A percentile compares a stretch with the other conserved stretches of the same genome.
phyloP scores from a whole-genome alignment of 2,797 vertebrate species.

The Cyprinella venusta region DNA sequence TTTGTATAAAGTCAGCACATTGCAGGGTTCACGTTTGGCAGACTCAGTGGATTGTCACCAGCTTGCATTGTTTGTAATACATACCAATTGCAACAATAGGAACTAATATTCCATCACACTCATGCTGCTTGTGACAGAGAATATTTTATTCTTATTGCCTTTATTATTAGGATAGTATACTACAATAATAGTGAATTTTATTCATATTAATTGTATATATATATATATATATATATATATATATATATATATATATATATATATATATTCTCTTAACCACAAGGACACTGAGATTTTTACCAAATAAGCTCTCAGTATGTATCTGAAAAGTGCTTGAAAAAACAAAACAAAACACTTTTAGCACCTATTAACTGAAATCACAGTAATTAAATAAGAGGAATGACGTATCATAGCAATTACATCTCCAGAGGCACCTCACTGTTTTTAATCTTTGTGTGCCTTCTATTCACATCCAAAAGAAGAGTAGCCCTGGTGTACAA shows the following conservation, averaged over 20 bases:
- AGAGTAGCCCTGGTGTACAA: constrained; percentile 32
- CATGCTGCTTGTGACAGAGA: neutral
- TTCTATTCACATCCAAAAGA: constrained; percentile 5
- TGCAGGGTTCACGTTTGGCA: constrained; percentile 28
- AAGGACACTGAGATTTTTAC: neutral
- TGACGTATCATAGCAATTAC: constrained; percentile 55
- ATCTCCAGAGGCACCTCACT: constrained; percentile 42
- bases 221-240: neutral
- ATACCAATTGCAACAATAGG: constrained; percentile 15
- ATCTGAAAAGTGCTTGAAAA: constrained; percentile 28
- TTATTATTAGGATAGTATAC: neutral
- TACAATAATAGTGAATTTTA: neutral
- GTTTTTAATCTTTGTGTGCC: constrained; percentile 36
- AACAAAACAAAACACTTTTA: neutral
- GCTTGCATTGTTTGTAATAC: constrained; percentile 29
- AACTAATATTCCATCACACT: constrained; percentile 10
- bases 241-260: neutral
- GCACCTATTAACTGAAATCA: constrained; percentile 42
- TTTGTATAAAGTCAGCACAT: constrained; percentile 32
- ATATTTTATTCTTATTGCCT: neutral
- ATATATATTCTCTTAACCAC: neutral
- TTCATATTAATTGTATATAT: neutral
- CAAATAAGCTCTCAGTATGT: constrained; percentile 18
- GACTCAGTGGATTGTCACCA: constrained; percentile 29
- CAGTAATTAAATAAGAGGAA: constrained; percentile 55